A percentile compares a stretch with the other conserved stretches of the same genome.
These are phyloP conservation scores for Dryococelus australis DNA, from an alignment of 2,888 invertebrate genomes.

Conservation along the genomic window DNA sequence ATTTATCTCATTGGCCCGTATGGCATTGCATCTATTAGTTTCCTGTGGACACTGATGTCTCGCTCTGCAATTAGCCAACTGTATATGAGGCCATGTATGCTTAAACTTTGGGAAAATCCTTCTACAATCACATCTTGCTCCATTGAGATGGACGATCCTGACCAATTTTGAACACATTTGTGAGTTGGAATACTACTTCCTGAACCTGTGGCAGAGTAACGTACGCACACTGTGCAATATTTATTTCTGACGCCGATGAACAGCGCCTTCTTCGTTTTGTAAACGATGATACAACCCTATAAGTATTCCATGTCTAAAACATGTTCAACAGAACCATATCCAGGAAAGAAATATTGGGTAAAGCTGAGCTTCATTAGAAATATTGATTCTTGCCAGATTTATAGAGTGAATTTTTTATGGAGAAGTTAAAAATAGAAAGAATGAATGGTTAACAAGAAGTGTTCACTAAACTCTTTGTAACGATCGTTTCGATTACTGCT, in stretches of 20 bases:
- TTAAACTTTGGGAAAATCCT: conserved; percentile 6
- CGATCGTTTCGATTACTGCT: too few species aligned
- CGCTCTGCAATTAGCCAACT: neutral
- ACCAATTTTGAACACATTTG: neutral
- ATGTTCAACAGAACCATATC: neutral
- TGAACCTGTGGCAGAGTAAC: neutral
- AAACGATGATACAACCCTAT: conserved; percentile 6
- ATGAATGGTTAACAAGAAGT: too few species aligned
- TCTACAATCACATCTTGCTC: conserved; percentile 12
- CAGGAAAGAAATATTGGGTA: neutral
- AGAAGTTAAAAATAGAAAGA: too few species aligned
- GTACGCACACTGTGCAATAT: conserved; percentile 27
- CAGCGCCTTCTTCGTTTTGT: neutral
- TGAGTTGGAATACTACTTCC: neutral
- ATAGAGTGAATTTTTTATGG: neutral
- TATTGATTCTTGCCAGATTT: neutral
- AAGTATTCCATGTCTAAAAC: neutral
- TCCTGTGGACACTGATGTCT: neutral
- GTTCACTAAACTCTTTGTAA: too few species aligned
- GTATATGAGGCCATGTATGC: neutral
- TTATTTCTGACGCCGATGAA: conserved; percentile 18
- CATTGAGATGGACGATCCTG: neutral
- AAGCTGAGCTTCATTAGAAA: neutral
- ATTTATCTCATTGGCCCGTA: neutral
- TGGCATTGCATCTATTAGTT: neutral